phyloP scores from a whole-genome alignment of 30 jellyfish, hydroid and myxozoan species.

The Pseudorhiza aurosa region DNA sequence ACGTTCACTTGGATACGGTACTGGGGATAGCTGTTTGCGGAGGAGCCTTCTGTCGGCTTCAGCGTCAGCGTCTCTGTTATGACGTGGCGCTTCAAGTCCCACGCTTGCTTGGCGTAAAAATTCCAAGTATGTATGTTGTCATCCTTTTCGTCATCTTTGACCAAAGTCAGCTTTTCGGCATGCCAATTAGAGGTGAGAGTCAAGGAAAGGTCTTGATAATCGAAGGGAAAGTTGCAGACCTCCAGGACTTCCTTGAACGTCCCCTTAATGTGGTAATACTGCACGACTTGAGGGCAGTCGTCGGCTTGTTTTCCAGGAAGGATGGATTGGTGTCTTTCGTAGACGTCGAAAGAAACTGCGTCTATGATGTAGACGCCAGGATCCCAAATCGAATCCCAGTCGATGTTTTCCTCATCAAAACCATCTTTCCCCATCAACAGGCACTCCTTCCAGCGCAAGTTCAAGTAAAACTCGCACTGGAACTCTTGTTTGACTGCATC shows the following conservation, averaged over 20 bases:
- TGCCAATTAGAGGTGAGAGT: constrained; percentile 39
- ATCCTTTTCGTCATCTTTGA: constrained; percentile 10
- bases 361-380: constrained; percentile 48
- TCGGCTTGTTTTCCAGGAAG: constrained; percentile 10
- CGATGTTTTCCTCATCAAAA: not conserved
- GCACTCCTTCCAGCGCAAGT: constrained; percentile 51
- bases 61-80: not conserved
- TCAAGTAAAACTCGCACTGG: constrained; percentile 45
- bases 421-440: not conserved
- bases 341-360: constrained; percentile 13
- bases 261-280: constrained; percentile 46
- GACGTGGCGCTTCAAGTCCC: constrained; percentile 37
- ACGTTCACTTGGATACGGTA: constrained; percentile 49
- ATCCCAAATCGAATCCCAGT: constrained; percentile 52
- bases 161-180: not conserved
- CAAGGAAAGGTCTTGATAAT: constrained; percentile 49
- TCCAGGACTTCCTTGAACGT: constrained; percentile 52
- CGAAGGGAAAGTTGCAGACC: constrained; percentile 54
- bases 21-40: constrained; percentile 56
- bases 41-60: constrained; percentile 15
- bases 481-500: constrained; percentile 55
- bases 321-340: constrained; percentile 22
- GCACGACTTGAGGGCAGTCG: constrained; percentile 25
- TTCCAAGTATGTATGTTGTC: constrained; percentile 63
- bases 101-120: constrained; percentile 46